Conservation (phyloP, 2,113 vertebrate species). For the Syngnathoides biaculeatus region DNA sequence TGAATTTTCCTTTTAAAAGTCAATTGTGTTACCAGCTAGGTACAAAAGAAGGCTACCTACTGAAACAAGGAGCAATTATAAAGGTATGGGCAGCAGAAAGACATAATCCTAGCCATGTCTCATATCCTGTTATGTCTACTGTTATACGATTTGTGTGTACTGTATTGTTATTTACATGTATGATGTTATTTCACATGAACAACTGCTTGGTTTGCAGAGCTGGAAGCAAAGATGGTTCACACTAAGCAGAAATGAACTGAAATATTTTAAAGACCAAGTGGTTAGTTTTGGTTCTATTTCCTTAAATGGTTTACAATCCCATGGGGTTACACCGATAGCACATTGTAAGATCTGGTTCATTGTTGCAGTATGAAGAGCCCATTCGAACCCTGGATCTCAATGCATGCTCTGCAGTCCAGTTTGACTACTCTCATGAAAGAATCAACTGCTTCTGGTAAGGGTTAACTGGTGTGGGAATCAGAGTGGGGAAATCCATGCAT, state of each 20-base stretch:
- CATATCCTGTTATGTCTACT: neutral
- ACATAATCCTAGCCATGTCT: neutral
- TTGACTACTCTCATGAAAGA: slow-evolving; percentile 91
- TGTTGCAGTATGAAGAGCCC: slow-evolving; percentile 82
- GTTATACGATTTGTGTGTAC: neutral
- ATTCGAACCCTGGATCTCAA: slow-evolving; percentile 86
- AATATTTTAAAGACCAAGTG: slow-evolving; percentile 94
- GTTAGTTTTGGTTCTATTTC: slow-evolving; percentile 67
- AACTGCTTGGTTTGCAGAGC: slow-evolving; percentile 67
- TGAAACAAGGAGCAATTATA: slow-evolving; percentile 88
- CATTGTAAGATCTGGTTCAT: slow-evolving; percentile 2
- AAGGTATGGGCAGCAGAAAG: slow-evolving; percentile 56
- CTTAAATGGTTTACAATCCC: neutral
- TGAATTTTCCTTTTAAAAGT: neutral
- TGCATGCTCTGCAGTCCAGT: slow-evolving; percentile 90
- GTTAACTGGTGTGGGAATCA: neutral
- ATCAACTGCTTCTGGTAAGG: slow-evolving; percentile 96
- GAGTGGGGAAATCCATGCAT: too few relatives aligned
- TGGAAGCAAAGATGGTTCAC: slow-evolving; percentile 99
- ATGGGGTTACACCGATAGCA: neutral
- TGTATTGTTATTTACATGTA: neutral
- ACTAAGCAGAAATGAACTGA: slow-evolving; percentile 88
- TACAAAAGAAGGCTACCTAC: slow-evolving; percentile 93
- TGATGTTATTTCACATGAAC: too few relatives aligned
- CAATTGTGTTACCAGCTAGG: slow-evolving; percentile 78